phyloP scores from a whole-genome alignment of 2,888 invertebrate genomes.

The Morpho achilles region DNA sequence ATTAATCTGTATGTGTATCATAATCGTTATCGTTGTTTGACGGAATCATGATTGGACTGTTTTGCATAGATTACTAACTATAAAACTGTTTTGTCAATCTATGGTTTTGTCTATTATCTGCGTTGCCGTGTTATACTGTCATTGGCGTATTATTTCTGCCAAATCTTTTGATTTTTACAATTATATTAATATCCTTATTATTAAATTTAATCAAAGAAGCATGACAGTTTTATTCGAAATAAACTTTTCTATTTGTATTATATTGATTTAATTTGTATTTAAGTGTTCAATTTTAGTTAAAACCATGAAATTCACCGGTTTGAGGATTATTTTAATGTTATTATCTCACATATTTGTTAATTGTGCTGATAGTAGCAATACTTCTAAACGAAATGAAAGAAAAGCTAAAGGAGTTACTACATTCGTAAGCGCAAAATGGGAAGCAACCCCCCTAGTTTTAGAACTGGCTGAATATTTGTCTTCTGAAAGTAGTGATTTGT shows the following conservation, averaged over 20 bases:
- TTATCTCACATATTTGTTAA: slow-evolving; percentile 43
- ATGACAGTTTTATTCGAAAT: slow-evolving; percentile 6
- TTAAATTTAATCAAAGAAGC: slow-evolving; percentile 4
- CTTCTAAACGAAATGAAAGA: slow-evolving; percentile 55
- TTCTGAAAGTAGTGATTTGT: slow-evolving; percentile 88
- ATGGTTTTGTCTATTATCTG: no score
- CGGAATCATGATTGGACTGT: no score
- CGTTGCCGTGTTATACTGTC: slow-evolving; percentile 57
- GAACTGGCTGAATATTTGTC: slow-evolving; percentile 94
- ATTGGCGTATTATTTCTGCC: slow-evolving; percentile 43
- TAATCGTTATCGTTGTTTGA: not conserved
- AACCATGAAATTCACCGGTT: slow-evolving; percentile 61
- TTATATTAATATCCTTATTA: not conserved
- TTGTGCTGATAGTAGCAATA: slow-evolving; percentile 45
- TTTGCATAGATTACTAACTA: no score
- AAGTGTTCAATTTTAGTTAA: slow-evolving; percentile 14
- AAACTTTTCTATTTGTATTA: not conserved
- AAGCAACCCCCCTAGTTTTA: slow-evolving; percentile 91
- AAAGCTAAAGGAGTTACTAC: slow-evolving; percentile 91
- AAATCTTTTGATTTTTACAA: not conserved
- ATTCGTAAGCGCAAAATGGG: slow-evolving; percentile 96
- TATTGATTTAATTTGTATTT: not conserved
- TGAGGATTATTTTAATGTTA: slow-evolving; percentile 46
- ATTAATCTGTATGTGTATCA: no score
- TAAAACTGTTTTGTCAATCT: no score